phyloP scores from a whole-genome alignment of 2,888 invertebrate genomes.

The Calliphora vomitoria region DNA sequence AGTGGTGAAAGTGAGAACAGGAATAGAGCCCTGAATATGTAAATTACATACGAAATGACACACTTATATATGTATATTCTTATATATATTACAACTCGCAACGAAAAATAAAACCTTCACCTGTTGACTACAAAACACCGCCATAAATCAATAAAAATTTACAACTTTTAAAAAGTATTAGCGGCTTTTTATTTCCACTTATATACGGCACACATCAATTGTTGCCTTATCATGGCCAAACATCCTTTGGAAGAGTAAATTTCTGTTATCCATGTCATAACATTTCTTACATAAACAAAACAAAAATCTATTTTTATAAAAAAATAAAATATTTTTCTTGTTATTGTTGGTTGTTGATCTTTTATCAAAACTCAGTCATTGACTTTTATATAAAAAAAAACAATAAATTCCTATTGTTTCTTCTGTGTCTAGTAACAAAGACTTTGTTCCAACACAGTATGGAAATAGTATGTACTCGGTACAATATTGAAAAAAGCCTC shows the following conservation, averaged over 20 bases:
- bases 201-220: not conserved
- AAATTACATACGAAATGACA: no score
- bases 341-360: slow-evolving; percentile 26
- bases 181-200: not conserved
- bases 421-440: slow-evolving; percentile 53
- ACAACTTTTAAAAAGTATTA: not conserved
- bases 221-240: not conserved
- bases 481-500: slow-evolving; percentile 32
- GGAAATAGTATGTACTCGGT: slow-evolving; percentile 23
- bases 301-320: not conserved
- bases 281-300: not conserved
- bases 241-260: not conserved
- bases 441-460: slow-evolving; percentile 26
- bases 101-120: no score
- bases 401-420: slow-evolving; percentile 42
- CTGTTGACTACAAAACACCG: not conserved
- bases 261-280: slow-evolving; percentile 2
- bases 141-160: not conserved
- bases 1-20: no score
- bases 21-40: no score
- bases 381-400: slow-evolving; percentile 52
- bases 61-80: no score
- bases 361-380: slow-evolving; percentile 63
- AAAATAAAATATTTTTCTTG: not conserved
- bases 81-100: no score